Percentiles rank a stretch among this genome's conserved stretches.
phyloP scores from a whole-genome alignment of 2,797 vertebrate species.

The Chaetophractus vellerosus region DNA sequence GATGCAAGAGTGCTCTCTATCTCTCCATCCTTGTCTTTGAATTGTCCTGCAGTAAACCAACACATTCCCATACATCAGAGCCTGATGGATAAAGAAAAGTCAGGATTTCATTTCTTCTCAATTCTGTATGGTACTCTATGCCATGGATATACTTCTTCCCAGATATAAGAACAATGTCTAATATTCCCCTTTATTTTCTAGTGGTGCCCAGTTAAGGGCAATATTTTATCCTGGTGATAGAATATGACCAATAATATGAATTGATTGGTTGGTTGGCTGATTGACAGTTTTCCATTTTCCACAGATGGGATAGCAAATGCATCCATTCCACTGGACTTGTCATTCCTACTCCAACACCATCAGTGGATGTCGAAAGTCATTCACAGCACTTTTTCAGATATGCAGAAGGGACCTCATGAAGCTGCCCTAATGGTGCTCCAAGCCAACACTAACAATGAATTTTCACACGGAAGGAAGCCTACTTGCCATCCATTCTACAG shows the following conservation, averaged over 20 bases:
- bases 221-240: conserved; percentile 5
- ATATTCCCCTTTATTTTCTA: background rate
- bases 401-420: background rate
- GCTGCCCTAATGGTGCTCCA: background rate
- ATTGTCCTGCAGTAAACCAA: conserved; percentile 16
- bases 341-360: background rate
- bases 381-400: conserved; percentile 2
- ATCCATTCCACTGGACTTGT: background rate
- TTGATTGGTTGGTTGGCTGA: background rate
- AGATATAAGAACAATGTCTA: background rate
- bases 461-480: background rate
- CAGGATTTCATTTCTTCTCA: conserved; percentile 56
- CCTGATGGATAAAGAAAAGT: background rate
- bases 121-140: background rate
- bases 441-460: background rate
- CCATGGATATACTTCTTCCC: background rate
- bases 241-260: background rate
- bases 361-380: background rate
- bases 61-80: background rate
- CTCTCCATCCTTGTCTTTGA: conserved; percentile 15
- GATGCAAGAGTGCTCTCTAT: conserved; percentile 22
- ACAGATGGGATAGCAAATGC: background rate
- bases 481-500: background rate
- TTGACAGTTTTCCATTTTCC: background rate
- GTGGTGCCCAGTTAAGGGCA: background rate